These are phyloP conservation scores for Diplazon laetatorius DNA, from an alignment of 2,888 invertebrate species.

Conservation along the genomic window DNA sequence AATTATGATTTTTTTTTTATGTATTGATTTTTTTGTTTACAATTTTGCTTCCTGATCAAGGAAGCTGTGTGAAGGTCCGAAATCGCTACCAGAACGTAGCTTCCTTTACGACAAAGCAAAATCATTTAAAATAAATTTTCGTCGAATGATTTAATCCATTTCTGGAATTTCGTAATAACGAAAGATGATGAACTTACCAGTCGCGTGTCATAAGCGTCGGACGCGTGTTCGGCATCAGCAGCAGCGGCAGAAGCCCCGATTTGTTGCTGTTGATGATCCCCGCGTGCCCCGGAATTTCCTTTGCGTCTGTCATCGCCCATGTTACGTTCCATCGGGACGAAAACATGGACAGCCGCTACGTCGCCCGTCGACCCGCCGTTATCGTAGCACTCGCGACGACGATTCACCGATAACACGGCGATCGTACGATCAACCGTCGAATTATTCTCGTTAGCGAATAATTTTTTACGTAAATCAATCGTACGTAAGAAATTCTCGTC, in stretches of 20 bases:
- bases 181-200: conserved; percentile 72
- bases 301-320: conserved; percentile 80
- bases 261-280: conserved; percentile 71
- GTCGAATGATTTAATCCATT: too few species aligned
- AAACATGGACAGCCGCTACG: conserved; percentile 81
- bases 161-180: too few species aligned
- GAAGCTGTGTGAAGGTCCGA: too few species aligned
- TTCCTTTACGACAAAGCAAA: too few species aligned
- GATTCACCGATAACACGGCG: conserved; percentile 59
- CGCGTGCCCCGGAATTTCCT: conserved; percentile 71
- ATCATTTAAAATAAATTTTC: too few species aligned
- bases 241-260: conserved; percentile 68
- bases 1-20: too few species aligned
- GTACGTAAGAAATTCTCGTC: not conserved
- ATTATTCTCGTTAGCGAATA: conserved; percentile 29
- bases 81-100: too few species aligned
- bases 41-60: too few species aligned
- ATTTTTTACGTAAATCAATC: too few species aligned
- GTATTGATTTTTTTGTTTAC: too few species aligned
- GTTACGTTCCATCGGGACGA: conserved; percentile 81
- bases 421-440: conserved; percentile 55
- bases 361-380: conserved; percentile 74
- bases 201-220: conserved; percentile 78
- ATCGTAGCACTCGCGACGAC: conserved; percentile 67
- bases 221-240: conserved; percentile 75